phyloP scores from a whole-genome alignment of 1,140 invertebrate genomes.

The Zaprionus vittiger region DNA sequence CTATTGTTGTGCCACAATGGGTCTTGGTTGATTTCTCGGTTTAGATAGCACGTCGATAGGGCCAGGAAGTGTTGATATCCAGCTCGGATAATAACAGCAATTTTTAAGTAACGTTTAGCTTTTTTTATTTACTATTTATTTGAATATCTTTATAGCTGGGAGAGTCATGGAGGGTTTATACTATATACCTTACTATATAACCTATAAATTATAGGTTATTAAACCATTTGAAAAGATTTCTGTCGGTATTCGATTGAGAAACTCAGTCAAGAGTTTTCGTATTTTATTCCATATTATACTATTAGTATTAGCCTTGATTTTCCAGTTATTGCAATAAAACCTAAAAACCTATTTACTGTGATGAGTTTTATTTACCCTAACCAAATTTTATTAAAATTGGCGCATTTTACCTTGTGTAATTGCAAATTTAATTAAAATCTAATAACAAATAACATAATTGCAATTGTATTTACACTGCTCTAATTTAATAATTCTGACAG shows the following conservation, averaged over 20 bases:
- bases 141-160: too few species aligned
- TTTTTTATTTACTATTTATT: not conserved
- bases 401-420: not conserved
- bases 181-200: too few species aligned
- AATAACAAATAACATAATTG: slow-evolving; percentile 1
- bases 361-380: not conserved
- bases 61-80: not conserved
- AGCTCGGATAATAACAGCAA: not conserved
- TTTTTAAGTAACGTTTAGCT: not conserved
- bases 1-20: slow-evolving; percentile 3
- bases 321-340: not conserved
- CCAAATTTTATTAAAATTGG: not conserved
- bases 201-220: too few species aligned
- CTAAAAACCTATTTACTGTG: not conserved
- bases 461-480: not conserved
- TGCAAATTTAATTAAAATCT: slow-evolving; percentile 5
- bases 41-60: not conserved
- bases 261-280: too few species aligned
- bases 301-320: not conserved
- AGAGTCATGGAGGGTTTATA: too few species aligned
- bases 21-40: slow-evolving; percentile 1
- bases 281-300: too few species aligned
- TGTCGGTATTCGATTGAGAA: too few species aligned
- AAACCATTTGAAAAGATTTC: too few species aligned
- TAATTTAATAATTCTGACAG: not conserved